Conservation (phyloP, 1,140 invertebrate genomes). For the Pogonomyrmex barbatus region DNA sequence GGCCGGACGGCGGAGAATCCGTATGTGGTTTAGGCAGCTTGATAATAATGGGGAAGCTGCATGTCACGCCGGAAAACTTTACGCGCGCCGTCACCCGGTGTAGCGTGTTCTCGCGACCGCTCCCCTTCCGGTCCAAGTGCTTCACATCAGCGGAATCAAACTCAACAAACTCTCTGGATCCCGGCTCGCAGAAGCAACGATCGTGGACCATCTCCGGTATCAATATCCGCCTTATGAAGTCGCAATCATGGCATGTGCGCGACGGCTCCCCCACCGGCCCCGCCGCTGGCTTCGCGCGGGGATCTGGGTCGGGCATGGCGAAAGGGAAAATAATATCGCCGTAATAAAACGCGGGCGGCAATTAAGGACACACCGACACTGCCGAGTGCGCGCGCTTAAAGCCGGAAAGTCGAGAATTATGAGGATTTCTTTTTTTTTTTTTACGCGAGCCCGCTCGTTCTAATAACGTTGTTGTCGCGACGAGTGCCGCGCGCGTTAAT, state of each 20-base stretch:
- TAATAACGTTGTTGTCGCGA: conserved; percentile 59
- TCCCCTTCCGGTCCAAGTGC: conserved; percentile 24
- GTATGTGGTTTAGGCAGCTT: conserved; percentile 72
- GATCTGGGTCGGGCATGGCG: conserved; percentile 40
- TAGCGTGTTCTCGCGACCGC: conserved; percentile 21
- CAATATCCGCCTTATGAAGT: conserved; percentile 78
- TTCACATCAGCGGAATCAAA: conserved; percentile 69
- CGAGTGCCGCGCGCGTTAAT: conserved; percentile 48
- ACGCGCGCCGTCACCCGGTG: conserved; percentile 72
- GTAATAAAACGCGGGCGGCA: conserved; percentile 62
- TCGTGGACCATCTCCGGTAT: conserved; percentile 82
- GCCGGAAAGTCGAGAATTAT: conserved; percentile 58
- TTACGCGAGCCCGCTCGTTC: conserved; percentile 22
- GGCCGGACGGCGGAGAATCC: background rate
- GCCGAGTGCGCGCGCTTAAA: conserved; percentile 38
- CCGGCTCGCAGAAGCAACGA: conserved; percentile 81
- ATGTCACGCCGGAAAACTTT: conserved; percentile 78
- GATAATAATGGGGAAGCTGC: conserved; percentile 76
- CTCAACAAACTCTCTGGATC: conserved; percentile 84
- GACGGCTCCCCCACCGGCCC: background rate
- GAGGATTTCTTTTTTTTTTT: conserved; percentile 28
- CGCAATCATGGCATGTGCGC: conserved; percentile 52
- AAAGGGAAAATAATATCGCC: conserved; percentile 59
- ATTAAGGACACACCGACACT: conserved; percentile 59
- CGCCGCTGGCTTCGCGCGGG: conserved; percentile 17